Base-by-base conservation (phyloP, 2,113 vertebrate species). In the Neogobius melanostomus region DNA sequence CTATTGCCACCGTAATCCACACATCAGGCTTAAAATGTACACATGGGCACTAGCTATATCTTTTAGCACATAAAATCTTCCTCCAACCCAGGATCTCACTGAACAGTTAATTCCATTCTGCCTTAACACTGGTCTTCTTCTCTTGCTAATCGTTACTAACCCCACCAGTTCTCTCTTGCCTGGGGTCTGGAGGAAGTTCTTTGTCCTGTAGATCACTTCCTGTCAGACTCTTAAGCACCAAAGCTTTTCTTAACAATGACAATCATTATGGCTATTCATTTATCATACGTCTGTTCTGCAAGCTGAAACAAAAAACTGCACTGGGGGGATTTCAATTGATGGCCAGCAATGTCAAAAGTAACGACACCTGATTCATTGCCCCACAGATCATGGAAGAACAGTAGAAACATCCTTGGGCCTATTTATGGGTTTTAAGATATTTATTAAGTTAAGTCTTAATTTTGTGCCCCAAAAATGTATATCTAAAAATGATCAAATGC, bases 181-280 rank as follows among this genome's bases (percentile, higher is more conserved):
- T 15, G 59, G 42, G 14, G 59, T 61, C 59, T 61, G 59, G 59
- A 61, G 59, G 59, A 61, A 44, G 43, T 44, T 42, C 42, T n/a
- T 61, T 45, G 42, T 61, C 12, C 59, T 44, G 14, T 45, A 14
- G 44, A n/a, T 45, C 14, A 61, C 42, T 61, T 61, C 42, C 36
- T 61, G 42, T 43, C 59, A 61, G 42, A 44, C 59, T 44, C 21
- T 44, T 44, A 61, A 44, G 59, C 59, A n/a, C 36, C 59, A 61
- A 60, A 44, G 59, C 21, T 21, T 61, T 15, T n/a, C 14, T 61
- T 61, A 61, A 61, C 59, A 61, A 44, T 61, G 42, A 42, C 15
- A n/a, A 44, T 61, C 42, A 44, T 16, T 61, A 43, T 61, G 8
- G 42, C 12, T 14, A 61, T 44, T 61, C 12, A 44, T 15, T 42